These are phyloP conservation scores for Puma concolor DNA, from an alignment of 2,113 vertebrate genomes.

Conservation along the genomic window DNA sequence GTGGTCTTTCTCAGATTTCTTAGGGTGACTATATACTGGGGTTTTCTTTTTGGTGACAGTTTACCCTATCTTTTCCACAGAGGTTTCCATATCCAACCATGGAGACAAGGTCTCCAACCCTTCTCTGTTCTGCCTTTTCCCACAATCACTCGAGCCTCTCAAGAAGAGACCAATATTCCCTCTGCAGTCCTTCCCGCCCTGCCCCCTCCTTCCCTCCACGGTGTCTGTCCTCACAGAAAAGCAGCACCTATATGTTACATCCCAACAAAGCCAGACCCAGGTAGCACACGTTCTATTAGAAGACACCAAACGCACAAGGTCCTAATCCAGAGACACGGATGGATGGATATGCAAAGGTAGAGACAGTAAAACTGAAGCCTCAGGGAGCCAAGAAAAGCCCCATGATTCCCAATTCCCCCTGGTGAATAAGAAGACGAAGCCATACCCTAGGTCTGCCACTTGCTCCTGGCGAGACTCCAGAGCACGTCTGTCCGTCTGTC, in stretches of 20 bases:
- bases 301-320: background rate
- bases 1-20: background rate
- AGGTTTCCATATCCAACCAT: background rate
- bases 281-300: background rate
- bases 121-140: background rate
- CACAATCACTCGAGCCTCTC: background rate
- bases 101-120: background rate
- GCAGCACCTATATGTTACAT: background rate
- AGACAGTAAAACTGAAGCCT: background rate
- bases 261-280: background rate
- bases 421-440: slow-evolving; percentile 1
- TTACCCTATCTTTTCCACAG: background rate
- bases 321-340: slow-evolving; percentile 17
- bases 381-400: background rate
- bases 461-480: background rate
- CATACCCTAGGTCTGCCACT: background rate
- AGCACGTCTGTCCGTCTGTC: background rate
- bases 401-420: background rate
- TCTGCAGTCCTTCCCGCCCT: background rate
- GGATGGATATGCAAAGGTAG: background rate
- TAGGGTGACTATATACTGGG: background rate
- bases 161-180: background rate
- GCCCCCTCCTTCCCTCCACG: background rate
- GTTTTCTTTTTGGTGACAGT: background rate
- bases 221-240: slow-evolving; percentile 37